Base-by-base conservation (phyloP, 2,797 vertebrate species). In the Apodemus agrarius region DNA sequence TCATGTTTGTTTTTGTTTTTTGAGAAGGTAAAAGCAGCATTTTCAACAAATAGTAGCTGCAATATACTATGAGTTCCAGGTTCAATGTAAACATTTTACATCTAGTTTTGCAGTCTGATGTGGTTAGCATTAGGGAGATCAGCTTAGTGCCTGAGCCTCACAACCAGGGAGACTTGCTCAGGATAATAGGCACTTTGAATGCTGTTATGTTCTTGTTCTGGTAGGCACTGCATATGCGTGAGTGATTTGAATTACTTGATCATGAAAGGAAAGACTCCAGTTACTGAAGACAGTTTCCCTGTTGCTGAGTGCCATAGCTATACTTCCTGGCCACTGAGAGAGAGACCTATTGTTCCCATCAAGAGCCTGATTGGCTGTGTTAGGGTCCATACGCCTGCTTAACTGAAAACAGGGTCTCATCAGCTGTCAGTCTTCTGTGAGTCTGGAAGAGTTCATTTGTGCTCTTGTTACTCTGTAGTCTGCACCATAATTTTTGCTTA, bases 241-340 rank as follows among this genome's bases (percentile, higher is more conserved):
- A 72, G 69, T 87, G 31, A 80, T 81, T 46, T 80, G 29, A 93
- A 81, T 95, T 26, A n/a, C 8, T 85, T 82, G 46, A 24, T 74
- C 26, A 46, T 94, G 84, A 43, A 54, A 46, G 72, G 52, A 80
- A 91, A 89, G 6, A 17, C 59, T 93, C 29, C 81, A 61, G 26
- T 94, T 76, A 91, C 6, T 40, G n/a, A 84, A 93, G 87, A 79
- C 65, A 67, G 83, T 79, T 90, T 89, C 69, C 52, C 83, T 96
- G 75, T 87, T 76, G 43, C 52, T 52, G 63, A 75, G 72, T 74
- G 83, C 37, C 24, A 52, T 9, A 34, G 22, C 65, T 26, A 16
- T 12, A 46, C 63, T 63, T 24, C 26, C 29, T 90, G 52, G 89
- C 12, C 1, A 24, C 65, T 76, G 46, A 49, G 29, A 63, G 22